These are phyloP conservation scores for Myocastor coypus DNA, from an alignment of 2,113 vertebrate species.

Conservation along the genomic window DNA sequence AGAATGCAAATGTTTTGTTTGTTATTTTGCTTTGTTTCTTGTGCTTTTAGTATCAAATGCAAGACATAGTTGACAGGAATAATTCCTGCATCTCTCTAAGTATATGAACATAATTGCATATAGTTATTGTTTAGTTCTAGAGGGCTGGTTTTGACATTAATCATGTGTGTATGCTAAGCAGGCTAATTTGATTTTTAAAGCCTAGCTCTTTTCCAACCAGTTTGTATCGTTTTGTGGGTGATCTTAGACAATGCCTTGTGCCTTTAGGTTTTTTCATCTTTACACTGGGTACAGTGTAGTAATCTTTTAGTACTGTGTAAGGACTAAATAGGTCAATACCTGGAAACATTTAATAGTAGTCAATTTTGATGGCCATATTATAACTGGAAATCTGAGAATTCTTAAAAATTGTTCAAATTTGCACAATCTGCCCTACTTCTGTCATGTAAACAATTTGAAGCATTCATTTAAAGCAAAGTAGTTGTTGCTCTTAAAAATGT, in stretches of 20 bases:
- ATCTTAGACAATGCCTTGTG: background rate
- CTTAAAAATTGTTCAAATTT: background rate
- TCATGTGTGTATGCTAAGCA: background rate
- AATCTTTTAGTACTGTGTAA: background rate
- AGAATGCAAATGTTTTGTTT: background rate
- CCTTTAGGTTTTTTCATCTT: conserved; percentile 39
- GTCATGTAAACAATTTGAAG: conserved; percentile 3
- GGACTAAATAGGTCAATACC: background rate
- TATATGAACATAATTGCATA: conserved; percentile 7
- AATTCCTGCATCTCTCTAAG: background rate
- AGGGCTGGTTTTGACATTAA: conserved; percentile 5
- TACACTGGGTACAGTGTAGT: background rate
- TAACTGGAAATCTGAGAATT: background rate
- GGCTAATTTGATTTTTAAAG: conserved; percentile 17
- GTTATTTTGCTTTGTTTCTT: conserved; percentile 3
- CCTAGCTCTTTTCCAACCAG: background rate
- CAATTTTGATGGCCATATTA: conserved; percentile 21
- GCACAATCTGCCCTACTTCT: background rate
- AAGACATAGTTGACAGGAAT: conserved; percentile 15
- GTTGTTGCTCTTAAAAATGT: background rate
- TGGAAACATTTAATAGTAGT: background rate
- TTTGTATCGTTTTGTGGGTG: background rate
- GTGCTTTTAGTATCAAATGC: conserved; percentile 2
- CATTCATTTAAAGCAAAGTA: background rate
- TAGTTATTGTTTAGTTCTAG: conserved; percentile 23